Percentiles rank a stretch among this genome's conserved stretches.
phyloP scores from a whole-genome alignment of 2,797 vertebrate genomes.

The Lateolabrax maculatus region DNA sequence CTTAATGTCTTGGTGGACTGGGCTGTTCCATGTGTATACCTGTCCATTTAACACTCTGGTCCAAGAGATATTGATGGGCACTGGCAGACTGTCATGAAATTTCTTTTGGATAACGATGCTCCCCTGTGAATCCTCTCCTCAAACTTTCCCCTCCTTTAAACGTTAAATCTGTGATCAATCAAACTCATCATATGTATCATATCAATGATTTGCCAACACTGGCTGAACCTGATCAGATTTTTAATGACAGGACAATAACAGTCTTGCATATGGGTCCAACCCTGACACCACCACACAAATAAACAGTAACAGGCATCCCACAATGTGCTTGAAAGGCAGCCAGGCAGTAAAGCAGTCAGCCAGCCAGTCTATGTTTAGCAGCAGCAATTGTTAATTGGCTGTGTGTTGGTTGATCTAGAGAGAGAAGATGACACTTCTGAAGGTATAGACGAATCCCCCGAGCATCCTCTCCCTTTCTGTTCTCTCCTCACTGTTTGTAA shows the following conservation, averaged over 20 bases:
- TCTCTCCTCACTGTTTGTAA: background rate
- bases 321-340: constrained; percentile 1
- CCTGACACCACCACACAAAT: background rate
- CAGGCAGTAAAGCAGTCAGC: constrained; percentile 25
- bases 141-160: too few relatives aligned
- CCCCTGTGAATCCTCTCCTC: too few relatives aligned
- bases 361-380: constrained; percentile 44
- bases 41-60: too few relatives aligned
- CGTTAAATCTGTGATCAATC: too few relatives aligned
- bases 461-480: constrained; percentile 9
- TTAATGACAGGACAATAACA: background rate
- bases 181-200: too few relatives aligned
- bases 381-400: constrained; percentile 44
- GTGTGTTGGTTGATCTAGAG: constrained; percentile 25
- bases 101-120: too few relatives aligned
- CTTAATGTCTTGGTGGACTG: too few relatives aligned
- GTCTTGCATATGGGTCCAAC: background rate
- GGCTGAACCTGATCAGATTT: background rate
- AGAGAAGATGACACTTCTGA: constrained; percentile 46
- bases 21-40: too few relatives aligned
- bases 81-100: too few relatives aligned
- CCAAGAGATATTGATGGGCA: too few relatives aligned
- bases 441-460: constrained; percentile 39
- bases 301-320: background rate
- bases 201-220: background rate